These are phyloP conservation scores for Watsonalla binaria DNA, from an alignment of 2,888 invertebrate species.

Conservation along the genomic window DNA sequence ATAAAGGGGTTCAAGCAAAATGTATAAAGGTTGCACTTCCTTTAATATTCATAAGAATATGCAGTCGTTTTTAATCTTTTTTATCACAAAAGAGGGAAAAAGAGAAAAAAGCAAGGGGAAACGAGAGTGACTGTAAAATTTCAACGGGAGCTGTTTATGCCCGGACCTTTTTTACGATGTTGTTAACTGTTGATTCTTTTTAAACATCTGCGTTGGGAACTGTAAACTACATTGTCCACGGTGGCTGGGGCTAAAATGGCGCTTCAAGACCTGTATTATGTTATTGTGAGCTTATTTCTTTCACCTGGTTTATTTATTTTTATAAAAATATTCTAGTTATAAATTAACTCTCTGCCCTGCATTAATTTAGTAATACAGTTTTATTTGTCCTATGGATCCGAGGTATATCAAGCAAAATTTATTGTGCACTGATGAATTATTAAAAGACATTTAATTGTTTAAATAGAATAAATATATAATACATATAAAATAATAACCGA, in stretches of 20 bases:
- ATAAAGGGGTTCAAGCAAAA: constrained; percentile 14
- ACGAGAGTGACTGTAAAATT: constrained; percentile 67
- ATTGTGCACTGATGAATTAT: no score
- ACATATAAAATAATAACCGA: no score
- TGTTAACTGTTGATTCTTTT: constrained; percentile 76
- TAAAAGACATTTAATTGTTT: no score
- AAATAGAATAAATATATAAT: no score
- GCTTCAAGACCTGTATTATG: constrained; percentile 22
- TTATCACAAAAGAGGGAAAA: constrained; percentile 29
- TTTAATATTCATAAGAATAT: constrained; percentile 3
- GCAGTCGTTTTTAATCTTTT: constrained; percentile 11
- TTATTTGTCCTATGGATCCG: no score
- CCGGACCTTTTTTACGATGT: constrained; percentile 70
- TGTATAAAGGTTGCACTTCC: constrained; percentile 12
- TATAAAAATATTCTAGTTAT: no score
- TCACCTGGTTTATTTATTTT: no score
- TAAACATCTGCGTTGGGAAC: constrained; percentile 71
- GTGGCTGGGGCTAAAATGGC: constrained; percentile 48
- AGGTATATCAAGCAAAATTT: no score
- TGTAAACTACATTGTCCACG: constrained; percentile 72
- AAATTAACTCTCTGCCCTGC: no score
- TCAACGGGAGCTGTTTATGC: constrained; percentile 70
- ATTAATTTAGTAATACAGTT: no score
- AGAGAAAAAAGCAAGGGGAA: constrained; percentile 40
- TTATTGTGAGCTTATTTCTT: not conserved